phyloP scores from a whole-genome alignment of 2,888 invertebrate species.

The Ichneumoninae sp. region DNA sequence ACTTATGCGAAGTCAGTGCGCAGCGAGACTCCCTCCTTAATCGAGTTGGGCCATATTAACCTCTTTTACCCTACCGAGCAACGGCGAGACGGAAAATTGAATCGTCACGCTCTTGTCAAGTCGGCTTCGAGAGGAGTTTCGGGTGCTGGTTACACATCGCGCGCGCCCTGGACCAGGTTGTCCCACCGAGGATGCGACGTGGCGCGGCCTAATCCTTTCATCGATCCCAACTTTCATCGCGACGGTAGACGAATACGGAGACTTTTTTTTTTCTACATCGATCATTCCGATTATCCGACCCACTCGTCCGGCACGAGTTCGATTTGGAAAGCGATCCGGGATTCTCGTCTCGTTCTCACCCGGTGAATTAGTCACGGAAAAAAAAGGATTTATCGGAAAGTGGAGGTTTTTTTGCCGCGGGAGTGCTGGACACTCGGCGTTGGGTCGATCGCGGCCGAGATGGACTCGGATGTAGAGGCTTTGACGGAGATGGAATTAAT shows the following conservation, averaged over 20 bases:
- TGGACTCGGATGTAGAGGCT: not conserved
- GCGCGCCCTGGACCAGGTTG: conserved; percentile 1
- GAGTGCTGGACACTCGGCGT: not conserved
- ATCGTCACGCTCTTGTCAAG: conserved; percentile 64
- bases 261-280: conserved; percentile 24
- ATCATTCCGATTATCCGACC: not conserved
- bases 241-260: not conserved
- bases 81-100: conserved; percentile 55
- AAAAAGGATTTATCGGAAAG: conserved; percentile 37
- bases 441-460: conserved; percentile 19
- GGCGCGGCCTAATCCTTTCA: conserved; percentile 44
- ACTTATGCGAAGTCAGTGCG: too few species aligned
- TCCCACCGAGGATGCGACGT: not conserved
- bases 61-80: conserved; percentile 1
- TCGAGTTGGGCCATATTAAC: too few species aligned
- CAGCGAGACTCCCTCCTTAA: too few species aligned
- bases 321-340: conserved; percentile 34
- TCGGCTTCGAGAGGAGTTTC: conserved; percentile 18
- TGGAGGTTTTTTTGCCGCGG: conserved; percentile 25
- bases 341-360: conserved; percentile 26
- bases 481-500: conserved; percentile 15
- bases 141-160: conserved; percentile 43
- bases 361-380: conserved; percentile 49
- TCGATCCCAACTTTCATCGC: conserved; percentile 41
- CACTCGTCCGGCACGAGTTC: conserved; percentile 50